Evolutionary conservation across 1,140 invertebrate species (phyloP), one percentile per base, ranked within the genome.

Genomic region (Heliconius eleuchia): DNA sequence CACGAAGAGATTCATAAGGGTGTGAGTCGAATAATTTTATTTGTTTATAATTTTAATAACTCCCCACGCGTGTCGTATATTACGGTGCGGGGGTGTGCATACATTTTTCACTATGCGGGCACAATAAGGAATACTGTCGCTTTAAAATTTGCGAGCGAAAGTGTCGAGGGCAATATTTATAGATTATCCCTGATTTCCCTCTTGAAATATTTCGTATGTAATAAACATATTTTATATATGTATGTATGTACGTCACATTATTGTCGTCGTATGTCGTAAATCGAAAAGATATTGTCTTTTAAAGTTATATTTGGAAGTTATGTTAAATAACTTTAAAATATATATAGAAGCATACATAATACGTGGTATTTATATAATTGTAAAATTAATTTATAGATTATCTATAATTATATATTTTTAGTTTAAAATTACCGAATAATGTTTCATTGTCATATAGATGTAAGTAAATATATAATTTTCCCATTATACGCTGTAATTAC

Each of bases 41-140:
- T 94, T 94, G 91, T 92, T 94, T 92, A 91, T 94, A 92, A 94
- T 94, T 94, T 94, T 94, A 94, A 94, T 94, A 94, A 92, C 90
- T 88, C 90, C 90, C 89, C 80, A 83, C 80, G 79, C 87, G 82
- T 84, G 78, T 73, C 85, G 80, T 89, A 86, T 88, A 87, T 90
- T 86, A 83, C 83, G 73, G 57, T 72, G 55, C 34, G 77, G 85
- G 89, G 91, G 89, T 89, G 87, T 84, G 88, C 86, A 91, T 90
- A 91, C 88, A 91, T 94, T 93, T 94, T 92, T 91, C 91, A 83
- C 85, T 79, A 80, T 84, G 75, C 78, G 83, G 81, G 83, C 85
- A 89, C 90, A 94, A 91, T 92, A 92, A 89, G 89, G 90, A 90
- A 88, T 88, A 92, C 89, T 93, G 90, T 93, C 92, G 91, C 88